phyloP scores from a whole-genome alignment of 1,140 invertebrate species.

The Cyphomyrmex costatus region DNA sequence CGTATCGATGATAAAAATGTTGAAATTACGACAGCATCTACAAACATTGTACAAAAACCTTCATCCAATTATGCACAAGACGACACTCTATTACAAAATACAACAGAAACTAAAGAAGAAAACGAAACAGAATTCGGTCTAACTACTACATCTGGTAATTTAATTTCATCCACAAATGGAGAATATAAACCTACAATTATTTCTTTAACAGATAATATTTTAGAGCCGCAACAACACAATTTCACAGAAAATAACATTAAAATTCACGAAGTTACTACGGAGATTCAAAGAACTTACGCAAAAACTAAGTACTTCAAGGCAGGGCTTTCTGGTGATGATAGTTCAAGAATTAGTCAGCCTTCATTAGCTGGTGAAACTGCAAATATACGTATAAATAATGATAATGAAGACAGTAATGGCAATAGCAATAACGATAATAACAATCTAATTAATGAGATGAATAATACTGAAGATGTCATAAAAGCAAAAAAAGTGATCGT shows the following conservation, averaged over 20 bases:
- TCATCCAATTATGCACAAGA: constrained; percentile 1
- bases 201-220: background rate
- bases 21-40: background rate
- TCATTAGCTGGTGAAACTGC: background rate
- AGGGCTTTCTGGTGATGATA: background rate
- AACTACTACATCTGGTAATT: background rate
- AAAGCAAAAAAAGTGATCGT: background rate
- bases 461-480: background rate
- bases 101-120: constrained; percentile 14
- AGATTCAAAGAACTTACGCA: constrained; percentile 19
- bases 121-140: background rate
- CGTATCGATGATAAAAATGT: constrained; percentile 15
- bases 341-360: background rate
- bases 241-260: constrained; percentile 8
- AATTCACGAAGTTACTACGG: constrained; percentile 34
- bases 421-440: background rate
- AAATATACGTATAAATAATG: background rate
- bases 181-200: background rate
- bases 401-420: background rate
- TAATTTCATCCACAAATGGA: constrained; percentile 9
- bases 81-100: background rate
- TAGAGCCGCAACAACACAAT: background rate
- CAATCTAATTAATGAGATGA: background rate
- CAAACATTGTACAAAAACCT: constrained; percentile 4
- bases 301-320: constrained; percentile 22